phyloP scores from a whole-genome alignment of 2,113 vertebrate species.

The Lanius collurio region DNA sequence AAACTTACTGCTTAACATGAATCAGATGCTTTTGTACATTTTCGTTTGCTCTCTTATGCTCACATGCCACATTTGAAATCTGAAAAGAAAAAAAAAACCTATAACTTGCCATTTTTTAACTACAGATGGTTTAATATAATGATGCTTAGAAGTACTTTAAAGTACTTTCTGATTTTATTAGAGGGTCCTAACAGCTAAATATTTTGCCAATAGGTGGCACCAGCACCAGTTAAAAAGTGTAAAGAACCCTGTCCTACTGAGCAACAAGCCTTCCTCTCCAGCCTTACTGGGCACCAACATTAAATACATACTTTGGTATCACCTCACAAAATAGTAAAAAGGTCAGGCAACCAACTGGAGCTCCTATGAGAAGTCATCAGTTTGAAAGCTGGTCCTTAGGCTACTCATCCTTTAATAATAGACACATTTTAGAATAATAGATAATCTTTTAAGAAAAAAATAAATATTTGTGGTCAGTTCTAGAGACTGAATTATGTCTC shows the following conservation, averaged over 20 bases:
- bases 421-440: background rate
- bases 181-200: background rate
- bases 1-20: background rate
- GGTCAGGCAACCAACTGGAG: background rate
- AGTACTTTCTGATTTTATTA: background rate
- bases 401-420: background rate
- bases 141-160: background rate
- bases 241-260: background rate
- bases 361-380: background rate
- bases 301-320: background rate
- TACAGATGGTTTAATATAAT: background rate
- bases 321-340: background rate
- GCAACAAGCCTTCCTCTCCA: background rate
- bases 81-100: background rate
- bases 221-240: background rate
- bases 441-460: background rate
- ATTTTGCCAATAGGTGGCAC: conserved; percentile 36
- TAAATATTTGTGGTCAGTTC: background rate
- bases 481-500: background rate
- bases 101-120: background rate
- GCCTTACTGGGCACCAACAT: background rate
- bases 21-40: background rate
- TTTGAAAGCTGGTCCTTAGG: background rate
- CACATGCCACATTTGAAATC: background rate
- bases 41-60: background rate